Evolutionary conservation across 1,140 invertebrate genomes (phyloP).

Genomic region (Drosophila tropicalis): DNA sequence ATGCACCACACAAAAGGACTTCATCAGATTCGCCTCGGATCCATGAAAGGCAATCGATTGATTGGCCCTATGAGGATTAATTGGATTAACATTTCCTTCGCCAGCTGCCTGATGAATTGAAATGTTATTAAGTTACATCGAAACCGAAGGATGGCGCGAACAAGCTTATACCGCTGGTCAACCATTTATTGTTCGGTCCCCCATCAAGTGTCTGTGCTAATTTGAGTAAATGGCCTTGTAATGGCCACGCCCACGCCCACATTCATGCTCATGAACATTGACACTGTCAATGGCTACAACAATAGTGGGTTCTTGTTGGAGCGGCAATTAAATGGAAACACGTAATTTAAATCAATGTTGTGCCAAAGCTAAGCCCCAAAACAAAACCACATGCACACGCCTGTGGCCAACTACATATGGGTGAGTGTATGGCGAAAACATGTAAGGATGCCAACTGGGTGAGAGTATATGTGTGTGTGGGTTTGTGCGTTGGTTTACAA

Average conservation of each 20-base stretch:
- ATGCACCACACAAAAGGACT: constrained; percentile 68
- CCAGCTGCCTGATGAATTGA: constrained; percentile 54
- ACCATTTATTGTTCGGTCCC: constrained; percentile 39
- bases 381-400: constrained; percentile 77
- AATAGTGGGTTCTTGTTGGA: constrained; percentile 20
- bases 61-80: constrained; percentile 48
- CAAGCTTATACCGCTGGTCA: constrained; percentile 35
- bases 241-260: constrained; percentile 31
- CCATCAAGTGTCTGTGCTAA: constrained; percentile 66
- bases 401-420: constrained; percentile 53
- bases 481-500: constrained; percentile 62
- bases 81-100: constrained; percentile 67
- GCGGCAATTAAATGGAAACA: constrained; percentile 79
- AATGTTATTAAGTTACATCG: constrained; percentile 45
- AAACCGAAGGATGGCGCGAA: background rate
- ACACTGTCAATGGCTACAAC: constrained; percentile 51
- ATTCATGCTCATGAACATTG: constrained; percentile 47
- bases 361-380: constrained; percentile 72
- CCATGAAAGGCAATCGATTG: constrained; percentile 64
- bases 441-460: constrained; percentile 5
- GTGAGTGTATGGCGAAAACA: constrained; percentile 23
- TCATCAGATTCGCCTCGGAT: constrained; percentile 72
- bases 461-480: constrained; percentile 15
- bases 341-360: constrained; percentile 81
- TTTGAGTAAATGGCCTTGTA: constrained; percentile 70